Evolutionary conservation across 2,113 vertebrate genomes (phyloP).

Genomic region (Nematolebias whitei): DNA sequence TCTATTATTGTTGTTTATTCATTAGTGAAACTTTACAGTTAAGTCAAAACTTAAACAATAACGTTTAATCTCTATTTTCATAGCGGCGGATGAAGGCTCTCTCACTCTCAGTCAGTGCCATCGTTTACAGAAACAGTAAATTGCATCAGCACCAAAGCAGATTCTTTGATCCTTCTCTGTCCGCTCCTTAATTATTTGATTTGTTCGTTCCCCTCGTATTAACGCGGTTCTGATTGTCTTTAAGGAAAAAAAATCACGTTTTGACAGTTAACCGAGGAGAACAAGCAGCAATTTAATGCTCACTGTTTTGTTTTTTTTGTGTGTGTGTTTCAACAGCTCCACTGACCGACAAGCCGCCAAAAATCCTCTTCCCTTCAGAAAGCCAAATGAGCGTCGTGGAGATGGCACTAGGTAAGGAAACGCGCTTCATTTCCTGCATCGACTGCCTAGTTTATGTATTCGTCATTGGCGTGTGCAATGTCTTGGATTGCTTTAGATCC

Average conservation of each 20-base stretch:
- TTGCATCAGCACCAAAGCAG: slow-evolving; percentile 13
- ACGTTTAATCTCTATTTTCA: no score
- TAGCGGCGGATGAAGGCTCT: no score
- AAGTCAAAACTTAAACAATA: no score
- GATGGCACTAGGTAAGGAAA: slow-evolving; percentile 89
- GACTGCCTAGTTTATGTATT: background rate
- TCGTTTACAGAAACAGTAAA: slow-evolving; percentile 18
- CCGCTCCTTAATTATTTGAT: slow-evolving; percentile 54
- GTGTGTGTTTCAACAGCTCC: slow-evolving; percentile 85
- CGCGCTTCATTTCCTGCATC: slow-evolving; percentile 7
- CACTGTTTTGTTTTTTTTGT: slow-evolving; percentile 40
- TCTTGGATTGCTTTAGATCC: slow-evolving; percentile 13
- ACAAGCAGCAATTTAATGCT: slow-evolving; percentile 41
- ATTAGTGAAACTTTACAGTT: background rate
- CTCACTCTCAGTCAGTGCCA: slow-evolving; percentile 15
- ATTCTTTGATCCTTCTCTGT: slow-evolving; percentile 29
- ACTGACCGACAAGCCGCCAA: slow-evolving; percentile 96
- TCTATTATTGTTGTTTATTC: background rate
- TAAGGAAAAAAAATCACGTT: slow-evolving; percentile 61
- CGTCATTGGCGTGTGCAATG: background rate
- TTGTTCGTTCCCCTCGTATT: slow-evolving; percentile 40
- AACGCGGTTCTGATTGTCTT: slow-evolving; percentile 46
- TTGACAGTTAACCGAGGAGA: slow-evolving; percentile 33
- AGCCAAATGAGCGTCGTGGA: slow-evolving; percentile 91
- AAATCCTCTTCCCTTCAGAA: slow-evolving; percentile 92